Evolutionary conservation across 2,797 vertebrate species (phyloP), one percentile per base, ranked within the genome.

Genomic region (Bufotes viridis): DNA sequence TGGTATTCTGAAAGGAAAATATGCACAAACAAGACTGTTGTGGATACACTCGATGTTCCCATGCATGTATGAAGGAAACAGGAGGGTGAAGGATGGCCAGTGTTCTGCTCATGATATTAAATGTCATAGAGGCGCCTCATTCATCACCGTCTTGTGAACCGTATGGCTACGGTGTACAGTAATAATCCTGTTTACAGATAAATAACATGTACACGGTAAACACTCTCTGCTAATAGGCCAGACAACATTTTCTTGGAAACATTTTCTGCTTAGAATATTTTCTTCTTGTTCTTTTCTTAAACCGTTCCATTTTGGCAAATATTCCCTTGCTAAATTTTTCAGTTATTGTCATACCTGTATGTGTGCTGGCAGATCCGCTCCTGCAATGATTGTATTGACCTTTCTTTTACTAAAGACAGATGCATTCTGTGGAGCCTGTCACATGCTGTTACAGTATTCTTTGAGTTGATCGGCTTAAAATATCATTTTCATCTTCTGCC

Each of bases 331-430:
- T 51, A 75, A 75, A 42, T 75, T 53, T 69, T 78, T 85, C 58
- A 85, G 42, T 65, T 65, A 85, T 78, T 78, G 55, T 78, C 42
- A 15, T 53, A 78, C 17, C 51, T 69, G 61, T 67, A 55, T 79
- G 20, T 78, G 51, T 34, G 58, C 57, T 51, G 67, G 82, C 82
- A 84, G 29, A 76, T 63, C n/a, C 57, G 22, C 70, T 60, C 63
- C 72, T 85, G 83, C 60, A 69, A 78, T 55, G 60, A 86, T 86
- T 69, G 60, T 34, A 86, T 78, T 79, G 74, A 86, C 75, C 75
- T 78, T 86, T 83, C 61, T 78, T 78, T 78, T 78, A 78, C 72
- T 78, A 67, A 85, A 78, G 84, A 78, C 75, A 86, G 84, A 86
- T 79, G 53, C 9, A 69, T 86, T 78, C n/a, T 63, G 49, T 18